phyloP scores from a whole-genome alignment of 1,140 invertebrate species.

The Limonius californicus region DNA sequence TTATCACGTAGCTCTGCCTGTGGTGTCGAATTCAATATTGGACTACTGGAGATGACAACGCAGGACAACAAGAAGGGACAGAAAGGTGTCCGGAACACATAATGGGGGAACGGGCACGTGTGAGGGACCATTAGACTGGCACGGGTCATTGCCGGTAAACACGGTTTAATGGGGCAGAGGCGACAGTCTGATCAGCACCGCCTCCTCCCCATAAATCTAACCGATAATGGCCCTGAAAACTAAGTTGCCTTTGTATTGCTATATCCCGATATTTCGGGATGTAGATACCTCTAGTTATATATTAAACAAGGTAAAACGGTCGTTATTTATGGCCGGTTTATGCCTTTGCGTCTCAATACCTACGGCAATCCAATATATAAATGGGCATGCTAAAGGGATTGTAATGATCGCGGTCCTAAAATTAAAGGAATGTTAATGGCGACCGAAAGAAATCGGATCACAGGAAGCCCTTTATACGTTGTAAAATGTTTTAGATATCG shows the following conservation, averaged over 20 bases:
- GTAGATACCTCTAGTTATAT: not conserved
- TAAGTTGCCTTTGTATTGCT: not conserved
- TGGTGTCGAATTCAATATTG: not conserved
- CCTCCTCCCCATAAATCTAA: conserved; percentile 7
- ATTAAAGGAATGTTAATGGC: no score
- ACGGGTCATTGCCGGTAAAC: conserved; percentile 11
- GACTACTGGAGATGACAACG: not conserved
- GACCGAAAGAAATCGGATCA: no score
- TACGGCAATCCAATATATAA: no score
- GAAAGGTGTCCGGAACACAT: not conserved
- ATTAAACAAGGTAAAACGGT: not conserved
- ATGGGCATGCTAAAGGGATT: no score
- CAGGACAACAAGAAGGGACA: not conserved
- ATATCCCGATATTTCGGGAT: not conserved
- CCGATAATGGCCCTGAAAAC: conserved; percentile 1
- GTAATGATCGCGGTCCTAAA: no score
- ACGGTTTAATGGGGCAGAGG: conserved; percentile 12
- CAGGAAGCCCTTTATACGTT: no score
- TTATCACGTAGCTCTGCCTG: no score
- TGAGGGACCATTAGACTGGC: conserved; percentile 6
- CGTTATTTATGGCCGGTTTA: not conserved
- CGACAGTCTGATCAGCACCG: conserved; percentile 5
- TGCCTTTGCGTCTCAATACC: no score
- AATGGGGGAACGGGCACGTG: conserved; percentile 2
- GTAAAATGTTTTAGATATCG: no score